Percentiles rank a stretch among this genome's conserved stretches.
These are phyloP conservation scores for Apodemia mormo DNA, from an alignment of 2,888 invertebrate genomes.

Conservation along the genomic window DNA sequence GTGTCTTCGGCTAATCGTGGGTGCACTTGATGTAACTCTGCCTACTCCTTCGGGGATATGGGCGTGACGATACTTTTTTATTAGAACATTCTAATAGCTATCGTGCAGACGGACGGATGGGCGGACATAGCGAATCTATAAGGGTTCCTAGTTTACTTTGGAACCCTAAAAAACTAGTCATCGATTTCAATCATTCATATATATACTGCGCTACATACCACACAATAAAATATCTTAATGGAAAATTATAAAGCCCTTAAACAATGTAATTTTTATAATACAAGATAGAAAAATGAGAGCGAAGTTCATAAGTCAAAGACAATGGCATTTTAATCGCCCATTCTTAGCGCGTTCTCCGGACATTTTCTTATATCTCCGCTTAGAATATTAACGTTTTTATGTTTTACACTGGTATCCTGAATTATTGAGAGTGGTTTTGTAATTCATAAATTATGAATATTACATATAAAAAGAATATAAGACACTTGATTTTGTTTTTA, in stretches of 20 bases:
- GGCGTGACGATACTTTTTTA: too few relatives aligned
- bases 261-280: slow-evolving; percentile 9
- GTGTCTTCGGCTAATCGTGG: too few relatives aligned
- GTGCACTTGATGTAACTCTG: too few relatives aligned
- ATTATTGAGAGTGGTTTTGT: slow-evolving; percentile 9
- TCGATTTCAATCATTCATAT: too few relatives aligned
- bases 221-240: not conserved
- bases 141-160: too few relatives aligned
- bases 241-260: slow-evolving; percentile 1
- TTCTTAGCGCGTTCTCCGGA: slow-evolving; percentile 3
- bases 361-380: slow-evolving; percentile 17
- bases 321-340: slow-evolving; percentile 18
- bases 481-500: too few relatives aligned
- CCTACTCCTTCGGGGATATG: too few relatives aligned
- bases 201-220: not conserved
- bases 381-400: slow-evolving; percentile 17
- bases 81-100: too few relatives aligned
- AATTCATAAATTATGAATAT: not conserved
- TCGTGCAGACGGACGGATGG: too few relatives aligned
- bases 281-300: slow-evolving; percentile 3
- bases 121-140: too few relatives aligned
- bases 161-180: too few relatives aligned
- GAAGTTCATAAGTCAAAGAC: slow-evolving; percentile 17
- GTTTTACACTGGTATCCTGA: not conserved
- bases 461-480: too few relatives aligned